A percentile compares a stretch with the other conserved stretches of the same genome.
phyloP scores from a whole-genome alignment of 2,888 invertebrate species.

The Dysmachus trigonus region DNA sequence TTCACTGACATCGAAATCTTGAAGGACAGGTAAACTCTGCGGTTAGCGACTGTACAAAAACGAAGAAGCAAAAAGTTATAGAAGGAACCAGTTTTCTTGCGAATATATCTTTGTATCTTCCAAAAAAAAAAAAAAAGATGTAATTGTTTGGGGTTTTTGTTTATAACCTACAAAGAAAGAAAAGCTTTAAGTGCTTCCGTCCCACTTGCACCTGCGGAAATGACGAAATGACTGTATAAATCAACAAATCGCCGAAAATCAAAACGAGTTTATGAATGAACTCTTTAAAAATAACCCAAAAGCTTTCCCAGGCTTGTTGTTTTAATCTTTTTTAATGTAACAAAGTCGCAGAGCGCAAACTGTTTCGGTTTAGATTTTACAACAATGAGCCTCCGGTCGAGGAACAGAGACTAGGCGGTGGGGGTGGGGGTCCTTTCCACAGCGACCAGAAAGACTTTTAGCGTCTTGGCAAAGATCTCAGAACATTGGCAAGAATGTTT shows the following conservation, averaged over 20 bases:
- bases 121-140: background rate
- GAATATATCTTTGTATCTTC: background rate
- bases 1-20: background rate
- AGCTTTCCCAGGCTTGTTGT: background rate
- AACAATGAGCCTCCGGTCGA: background rate
- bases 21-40: background rate
- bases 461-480: background rate
- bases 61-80: background rate
- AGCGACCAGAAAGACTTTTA: background rate
- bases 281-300: slow-evolving; percentile 7
- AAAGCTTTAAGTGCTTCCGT: background rate
- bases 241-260: slow-evolving; percentile 1
- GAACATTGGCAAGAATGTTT: background rate
- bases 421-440: background rate
- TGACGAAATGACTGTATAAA: background rate
- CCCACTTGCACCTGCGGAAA: background rate
- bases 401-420: background rate
- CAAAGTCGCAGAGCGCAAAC: background rate
- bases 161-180: background rate
- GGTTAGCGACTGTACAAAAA: background rate
- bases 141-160: background rate
- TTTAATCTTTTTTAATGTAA: background rate
- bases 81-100: background rate
- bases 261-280: slow-evolving; percentile 30
- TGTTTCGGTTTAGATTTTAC: slow-evolving; percentile 1